Conservation (phyloP, 2,797 vertebrate species). For the Rhodeus uyekii region DNA sequence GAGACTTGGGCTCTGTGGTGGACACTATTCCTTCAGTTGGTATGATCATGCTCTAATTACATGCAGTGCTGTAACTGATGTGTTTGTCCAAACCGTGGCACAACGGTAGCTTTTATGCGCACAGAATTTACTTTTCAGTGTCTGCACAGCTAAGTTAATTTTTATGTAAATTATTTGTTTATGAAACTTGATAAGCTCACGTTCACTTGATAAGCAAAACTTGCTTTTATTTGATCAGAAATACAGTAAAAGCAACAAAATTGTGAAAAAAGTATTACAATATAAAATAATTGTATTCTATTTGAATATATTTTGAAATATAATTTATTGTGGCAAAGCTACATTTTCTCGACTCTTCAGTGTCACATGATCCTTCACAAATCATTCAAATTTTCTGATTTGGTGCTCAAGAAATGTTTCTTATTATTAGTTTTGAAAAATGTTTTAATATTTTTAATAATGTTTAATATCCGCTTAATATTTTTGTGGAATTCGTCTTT, state of each 20-base stretch:
- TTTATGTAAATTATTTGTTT: neutral
- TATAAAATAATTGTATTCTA: neutral
- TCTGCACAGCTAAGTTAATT: too few relatives aligned
- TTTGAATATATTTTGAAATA: neutral
- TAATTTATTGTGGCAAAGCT: neutral
- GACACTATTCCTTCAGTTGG: constrained; percentile 86
- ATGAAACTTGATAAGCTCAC: neutral
- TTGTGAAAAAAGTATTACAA: too few relatives aligned
- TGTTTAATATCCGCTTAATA: too few relatives aligned
- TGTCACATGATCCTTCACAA: neutral
- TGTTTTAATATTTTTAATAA: too few relatives aligned
- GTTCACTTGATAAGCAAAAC: neutral
- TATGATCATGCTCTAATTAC: constrained; percentile 57
- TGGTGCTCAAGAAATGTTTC: neutral
- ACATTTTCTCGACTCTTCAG: neutral
- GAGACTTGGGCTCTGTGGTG: constrained; percentile 82
- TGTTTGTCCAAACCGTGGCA: neutral
- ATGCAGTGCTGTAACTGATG: neutral
- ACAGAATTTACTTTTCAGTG: too few relatives aligned
- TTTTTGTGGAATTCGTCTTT: neutral
- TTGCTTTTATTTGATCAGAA: neutral
- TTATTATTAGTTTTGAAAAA: neutral
- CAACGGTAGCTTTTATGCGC: neutral
- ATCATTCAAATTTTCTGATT: neutral
- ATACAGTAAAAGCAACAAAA: too few relatives aligned